A percentile compares a stretch with the other conserved stretches of the same genome.
Conservation (phyloP, 2,797 vertebrate species). For the Clarias pachynema region DNA sequence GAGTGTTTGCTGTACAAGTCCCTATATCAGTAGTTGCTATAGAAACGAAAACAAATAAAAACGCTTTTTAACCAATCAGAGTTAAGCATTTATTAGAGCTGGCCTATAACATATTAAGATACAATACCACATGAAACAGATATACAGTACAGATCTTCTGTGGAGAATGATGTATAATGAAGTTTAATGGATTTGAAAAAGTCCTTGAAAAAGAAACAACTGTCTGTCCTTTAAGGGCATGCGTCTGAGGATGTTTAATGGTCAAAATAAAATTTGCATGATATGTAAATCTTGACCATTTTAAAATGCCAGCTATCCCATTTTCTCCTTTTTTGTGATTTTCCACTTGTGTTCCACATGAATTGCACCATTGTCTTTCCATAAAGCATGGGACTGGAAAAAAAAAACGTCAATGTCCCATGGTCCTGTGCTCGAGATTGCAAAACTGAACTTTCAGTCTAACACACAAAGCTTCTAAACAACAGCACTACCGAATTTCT, state of each 20-base stretch:
- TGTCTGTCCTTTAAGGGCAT: slow-evolving; percentile 10
- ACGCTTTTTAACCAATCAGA: neutral
- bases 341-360: slow-evolving; percentile 53
- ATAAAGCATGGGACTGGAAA: slow-evolving; percentile 42
- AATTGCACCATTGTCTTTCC: slow-evolving; percentile 51
- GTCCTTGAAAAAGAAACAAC: slow-evolving; percentile 14
- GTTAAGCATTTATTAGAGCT: no score
- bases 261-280: slow-evolving; percentile 54
- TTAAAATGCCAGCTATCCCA: slow-evolving; percentile 69
- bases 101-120: neutral
- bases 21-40: neutral
- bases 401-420: slow-evolving; percentile 30
- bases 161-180: neutral
- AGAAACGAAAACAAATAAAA: neutral
- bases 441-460: slow-evolving; percentile 37
- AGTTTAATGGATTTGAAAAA: slow-evolving; percentile 18
- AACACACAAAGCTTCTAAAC: slow-evolving; percentile 46
- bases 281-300: slow-evolving; percentile 76
- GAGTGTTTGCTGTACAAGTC: no score
- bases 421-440: slow-evolving; percentile 34
- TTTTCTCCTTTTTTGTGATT: slow-evolving; percentile 38
- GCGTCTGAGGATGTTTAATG: slow-evolving; percentile 33
- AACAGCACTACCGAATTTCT: slow-evolving; percentile 42
- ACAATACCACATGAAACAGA: neutral
- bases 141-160: neutral